Evolutionary conservation across 92 coral and sea anemone genomes (phyloP).

Genomic region (Zoanthus sociatus): DNA sequence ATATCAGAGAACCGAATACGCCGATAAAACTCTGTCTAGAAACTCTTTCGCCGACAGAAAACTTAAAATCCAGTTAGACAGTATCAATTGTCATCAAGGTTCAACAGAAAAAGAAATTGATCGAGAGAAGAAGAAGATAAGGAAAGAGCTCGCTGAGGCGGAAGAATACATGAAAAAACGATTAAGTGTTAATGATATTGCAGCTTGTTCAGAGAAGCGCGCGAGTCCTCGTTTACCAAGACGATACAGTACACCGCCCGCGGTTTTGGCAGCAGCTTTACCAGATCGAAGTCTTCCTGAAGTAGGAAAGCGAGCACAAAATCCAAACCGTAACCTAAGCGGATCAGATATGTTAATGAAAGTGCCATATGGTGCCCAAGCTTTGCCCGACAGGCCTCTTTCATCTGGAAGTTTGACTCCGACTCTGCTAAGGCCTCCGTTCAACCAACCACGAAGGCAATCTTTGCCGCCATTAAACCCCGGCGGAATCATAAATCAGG

Average conservation of each 20-base stretch:
- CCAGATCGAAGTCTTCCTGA: slow-evolving; percentile 59
- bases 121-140: slow-evolving; percentile 77
- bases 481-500: slow-evolving; percentile 69
- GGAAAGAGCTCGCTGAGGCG: slow-evolving; percentile 74
- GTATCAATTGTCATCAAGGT: slow-evolving; percentile 71
- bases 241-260: slow-evolving; percentile 81
- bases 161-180: slow-evolving; percentile 70
- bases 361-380: slow-evolving; percentile 4
- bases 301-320: slow-evolving; percentile 59
- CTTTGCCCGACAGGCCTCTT: slow-evolving; percentile 31
- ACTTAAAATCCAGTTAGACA: slow-evolving; percentile 76
- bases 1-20: slow-evolving; percentile 88
- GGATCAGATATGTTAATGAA: slow-evolving; percentile 67
- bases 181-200: slow-evolving; percentile 54
- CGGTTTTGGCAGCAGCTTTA: slow-evolving; percentile 53
- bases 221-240: slow-evolving; percentile 84
- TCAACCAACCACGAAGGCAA: slow-evolving; percentile 83
- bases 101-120: slow-evolving; percentile 80
- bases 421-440: slow-evolving; percentile 73
- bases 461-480: slow-evolving; percentile 84
- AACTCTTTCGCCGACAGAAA: slow-evolving; percentile 87
- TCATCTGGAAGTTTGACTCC: slow-evolving; percentile 70
- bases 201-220: slow-evolving; percentile 49
- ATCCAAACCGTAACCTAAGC: slow-evolving; percentile 61
- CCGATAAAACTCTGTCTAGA: slow-evolving; percentile 86